Evolutionary conservation across 2,797 vertebrate species (phyloP).

Genomic region (Babyrousa celebensis): DNA sequence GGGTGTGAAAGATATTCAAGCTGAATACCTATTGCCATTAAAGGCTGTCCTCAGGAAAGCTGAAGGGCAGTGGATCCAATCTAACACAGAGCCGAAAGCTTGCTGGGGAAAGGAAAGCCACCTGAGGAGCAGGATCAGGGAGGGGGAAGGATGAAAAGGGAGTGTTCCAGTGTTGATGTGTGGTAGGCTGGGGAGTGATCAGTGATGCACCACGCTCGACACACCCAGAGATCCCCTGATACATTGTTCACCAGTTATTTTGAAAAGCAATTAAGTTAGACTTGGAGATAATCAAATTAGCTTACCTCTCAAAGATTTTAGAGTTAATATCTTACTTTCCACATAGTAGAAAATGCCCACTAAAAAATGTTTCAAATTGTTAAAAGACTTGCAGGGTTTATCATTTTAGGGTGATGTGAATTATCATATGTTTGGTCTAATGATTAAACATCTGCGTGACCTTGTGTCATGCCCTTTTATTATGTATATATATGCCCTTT

Average conservation of each 20-base stretch:
- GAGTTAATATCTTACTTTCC: neutral
- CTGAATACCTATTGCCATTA: no score
- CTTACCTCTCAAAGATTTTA: neutral
- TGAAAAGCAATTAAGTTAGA: neutral
- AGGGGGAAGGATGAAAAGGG: neutral
- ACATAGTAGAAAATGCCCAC: neutral
- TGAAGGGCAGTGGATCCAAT: neutral
- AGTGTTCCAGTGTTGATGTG: no score
- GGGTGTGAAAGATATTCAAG: no score
- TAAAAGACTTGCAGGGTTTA: no score
- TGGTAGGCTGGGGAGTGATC: neutral
- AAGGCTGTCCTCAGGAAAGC: neutral
- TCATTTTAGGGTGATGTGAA: neutral
- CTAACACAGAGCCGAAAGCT: neutral
- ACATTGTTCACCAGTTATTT: neutral
- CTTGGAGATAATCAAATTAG: no score
- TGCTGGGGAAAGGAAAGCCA: neutral
- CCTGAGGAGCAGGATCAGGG: neutral
- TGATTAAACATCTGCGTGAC: fast-evolving
- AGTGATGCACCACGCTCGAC: neutral
- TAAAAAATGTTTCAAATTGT: neutral
- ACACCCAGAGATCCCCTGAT: neutral
- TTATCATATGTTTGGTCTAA: neutral
- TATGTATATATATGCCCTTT: neutral
- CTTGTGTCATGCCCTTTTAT: neutral